Percentiles rank a stretch among this genome's conserved stretches.
Evolutionary conservation across 2,113 vertebrate genomes (phyloP).

Genomic region (Fregetta grallaria): DNA sequence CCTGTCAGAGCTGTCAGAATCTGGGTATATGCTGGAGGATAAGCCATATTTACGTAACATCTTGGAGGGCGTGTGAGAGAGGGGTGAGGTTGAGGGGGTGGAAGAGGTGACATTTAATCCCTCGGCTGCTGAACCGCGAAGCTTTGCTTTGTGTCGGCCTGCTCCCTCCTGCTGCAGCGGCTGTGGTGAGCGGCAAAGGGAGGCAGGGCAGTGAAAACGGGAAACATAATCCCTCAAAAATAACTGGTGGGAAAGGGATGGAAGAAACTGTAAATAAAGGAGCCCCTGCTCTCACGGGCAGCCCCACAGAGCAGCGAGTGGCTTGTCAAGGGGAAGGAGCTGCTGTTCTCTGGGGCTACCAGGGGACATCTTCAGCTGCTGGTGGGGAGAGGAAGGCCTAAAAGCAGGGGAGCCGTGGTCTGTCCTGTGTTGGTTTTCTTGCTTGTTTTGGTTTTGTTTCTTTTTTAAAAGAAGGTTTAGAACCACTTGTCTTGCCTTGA

Average conservation of each 20-base stretch:
- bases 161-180: constrained; percentile 14
- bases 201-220: constrained; percentile 55
- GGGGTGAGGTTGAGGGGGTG: background rate
- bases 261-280: constrained; percentile 7
- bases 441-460: background rate
- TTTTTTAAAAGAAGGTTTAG: background rate
- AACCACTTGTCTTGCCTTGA: background rate
- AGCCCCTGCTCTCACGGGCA: background rate
- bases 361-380: background rate
- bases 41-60: background rate
- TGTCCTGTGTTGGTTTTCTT: background rate
- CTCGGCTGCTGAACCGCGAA: background rate
- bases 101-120: background rate
- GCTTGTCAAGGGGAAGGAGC: background rate
- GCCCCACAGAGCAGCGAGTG: background rate
- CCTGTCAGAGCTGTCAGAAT: background rate
- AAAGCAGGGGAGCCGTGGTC: background rate
- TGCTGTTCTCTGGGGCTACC: background rate
- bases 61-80: background rate
- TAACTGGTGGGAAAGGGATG: constrained; percentile 26
- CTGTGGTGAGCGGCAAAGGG: constrained; percentile 45
- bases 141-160: constrained; percentile 11
- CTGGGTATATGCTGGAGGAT: background rate
- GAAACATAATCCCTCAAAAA: constrained; percentile 45
- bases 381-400: background rate